A percentile compares a stretch with the other conserved stretches of the same genome.
Evolutionary conservation across 2,888 invertebrate genomes (phyloP).

Genomic region (Aphidoletes aphidimyza): DNA sequence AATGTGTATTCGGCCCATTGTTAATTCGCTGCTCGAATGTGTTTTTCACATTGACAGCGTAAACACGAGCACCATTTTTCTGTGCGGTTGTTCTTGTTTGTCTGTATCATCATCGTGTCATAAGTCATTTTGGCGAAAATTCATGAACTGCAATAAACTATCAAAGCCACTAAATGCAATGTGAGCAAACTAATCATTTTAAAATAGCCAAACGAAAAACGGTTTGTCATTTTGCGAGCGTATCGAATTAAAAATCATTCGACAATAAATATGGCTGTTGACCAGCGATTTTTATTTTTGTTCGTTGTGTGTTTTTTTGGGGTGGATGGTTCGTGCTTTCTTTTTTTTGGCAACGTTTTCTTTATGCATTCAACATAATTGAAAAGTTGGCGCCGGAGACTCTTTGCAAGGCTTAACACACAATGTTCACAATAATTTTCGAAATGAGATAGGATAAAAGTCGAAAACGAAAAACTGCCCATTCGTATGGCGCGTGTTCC

Average conservation of each 20-base stretch:
- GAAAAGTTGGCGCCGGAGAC: not conserved
- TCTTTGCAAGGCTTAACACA: not conserved
- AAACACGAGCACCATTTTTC: not conserved
- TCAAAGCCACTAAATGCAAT: not conserved
- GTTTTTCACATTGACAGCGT: no score
- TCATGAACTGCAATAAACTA: slow-evolving; percentile 46
- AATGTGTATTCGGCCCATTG: no score
- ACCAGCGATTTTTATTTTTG: not conserved
- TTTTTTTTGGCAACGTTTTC: not conserved
- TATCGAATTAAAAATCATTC: slow-evolving; percentile 29
- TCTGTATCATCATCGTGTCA: not conserved
- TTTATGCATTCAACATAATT: not conserved
- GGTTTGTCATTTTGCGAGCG: not conserved
- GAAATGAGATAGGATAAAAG: no score
- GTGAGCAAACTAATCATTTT: slow-evolving; percentile 2
- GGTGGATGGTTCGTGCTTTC: not conserved
- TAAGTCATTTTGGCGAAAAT: slow-evolving; percentile 26
- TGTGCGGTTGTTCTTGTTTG: not conserved
- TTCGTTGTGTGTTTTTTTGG: not conserved
- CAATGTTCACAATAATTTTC: not conserved
- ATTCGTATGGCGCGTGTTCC: no score
- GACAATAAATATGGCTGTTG: not conserved
- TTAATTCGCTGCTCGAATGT: no score
- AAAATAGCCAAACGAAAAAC: slow-evolving; percentile 11
- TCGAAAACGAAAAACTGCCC: no score